These are phyloP conservation scores for Hedychridium roseum DNA, from an alignment of 2,888 invertebrate genomes.

Conservation along the genomic window DNA sequence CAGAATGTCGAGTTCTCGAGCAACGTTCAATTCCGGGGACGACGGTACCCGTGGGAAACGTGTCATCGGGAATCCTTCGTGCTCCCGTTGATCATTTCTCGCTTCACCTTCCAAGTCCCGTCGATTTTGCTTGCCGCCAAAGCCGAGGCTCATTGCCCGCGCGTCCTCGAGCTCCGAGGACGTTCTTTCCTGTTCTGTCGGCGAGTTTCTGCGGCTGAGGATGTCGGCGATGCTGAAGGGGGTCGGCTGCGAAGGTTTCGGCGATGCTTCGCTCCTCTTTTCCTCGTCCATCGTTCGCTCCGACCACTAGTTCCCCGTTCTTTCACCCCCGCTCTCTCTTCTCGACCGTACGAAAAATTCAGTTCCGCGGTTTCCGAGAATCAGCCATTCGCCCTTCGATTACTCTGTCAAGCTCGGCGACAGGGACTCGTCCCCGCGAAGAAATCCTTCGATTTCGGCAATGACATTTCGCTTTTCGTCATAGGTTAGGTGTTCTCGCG, in stretches of 20 bases:
- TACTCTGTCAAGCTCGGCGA: too few relatives aligned
- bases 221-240: slow-evolving; percentile 61
- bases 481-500: too few relatives aligned
- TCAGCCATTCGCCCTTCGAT: too few relatives aligned
- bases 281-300: slow-evolving; percentile 46
- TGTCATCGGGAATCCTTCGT: slow-evolving; percentile 19
- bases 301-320: too few relatives aligned
- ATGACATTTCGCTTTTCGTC: too few relatives aligned
- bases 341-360: neutral
- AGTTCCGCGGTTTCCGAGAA: too few relatives aligned
- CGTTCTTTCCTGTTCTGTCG: slow-evolving; percentile 14
- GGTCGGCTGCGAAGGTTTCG: slow-evolving; percentile 54
- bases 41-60: slow-evolving; percentile 45
- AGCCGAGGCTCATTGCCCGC: slow-evolving; percentile 14
- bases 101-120: too few relatives aligned
- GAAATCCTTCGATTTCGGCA: too few relatives aligned
- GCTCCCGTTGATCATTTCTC: slow-evolving; percentile 14
- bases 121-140: too few relatives aligned
- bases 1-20: slow-evolving; percentile 54
- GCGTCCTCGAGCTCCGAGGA: slow-evolving; percentile 26
- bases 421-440: too few relatives aligned
- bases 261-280: slow-evolving; percentile 46
- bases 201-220: slow-evolving; percentile 43
- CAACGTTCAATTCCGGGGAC: slow-evolving; percentile 49
- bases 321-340: slow-evolving; percentile 25